A percentile compares a stretch with the other conserved stretches of the same genome.
These are phyloP conservation scores for Fregetta grallaria DNA, from an alignment of 2,113 vertebrate genomes.

Conservation along the genomic window DNA sequence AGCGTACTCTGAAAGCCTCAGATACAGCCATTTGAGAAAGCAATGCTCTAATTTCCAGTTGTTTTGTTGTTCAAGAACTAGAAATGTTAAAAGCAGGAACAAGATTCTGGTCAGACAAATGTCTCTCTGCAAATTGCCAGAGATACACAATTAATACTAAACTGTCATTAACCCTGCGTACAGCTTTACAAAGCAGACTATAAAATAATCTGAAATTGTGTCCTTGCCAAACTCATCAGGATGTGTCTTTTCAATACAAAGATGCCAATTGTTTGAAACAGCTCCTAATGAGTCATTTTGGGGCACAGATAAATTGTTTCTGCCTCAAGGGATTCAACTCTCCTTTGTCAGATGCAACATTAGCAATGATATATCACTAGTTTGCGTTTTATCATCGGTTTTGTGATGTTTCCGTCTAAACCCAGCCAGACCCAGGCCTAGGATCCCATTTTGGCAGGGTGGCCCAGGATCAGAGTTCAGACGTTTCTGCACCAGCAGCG, in stretches of 20 bases:
- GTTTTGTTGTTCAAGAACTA: not conserved
- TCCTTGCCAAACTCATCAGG: conserved; percentile 11
- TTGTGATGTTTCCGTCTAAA: not conserved
- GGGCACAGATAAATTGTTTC: conserved; percentile 2
- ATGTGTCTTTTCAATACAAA: conserved; percentile 22
- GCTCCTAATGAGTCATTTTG: conserved; percentile 42
- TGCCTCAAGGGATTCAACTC: not conserved
- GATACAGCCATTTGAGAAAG: not conserved
- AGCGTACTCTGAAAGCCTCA: not conserved
- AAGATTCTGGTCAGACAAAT: not conserved
- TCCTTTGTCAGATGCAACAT: not conserved
- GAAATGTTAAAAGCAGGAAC: not conserved
- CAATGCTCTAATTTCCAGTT: not conserved
- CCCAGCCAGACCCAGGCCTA: not conserved
- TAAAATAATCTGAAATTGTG: not conserved
- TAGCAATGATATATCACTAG: not conserved
- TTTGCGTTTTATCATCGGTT: not conserved
- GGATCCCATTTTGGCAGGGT: not conserved
- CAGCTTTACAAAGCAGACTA: not conserved
- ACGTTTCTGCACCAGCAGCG: not conserved
- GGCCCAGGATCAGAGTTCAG: not conserved
- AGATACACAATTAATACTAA: not conserved
- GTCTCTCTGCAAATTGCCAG: not conserved
- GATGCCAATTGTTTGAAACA: not conserved
- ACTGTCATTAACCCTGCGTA: not conserved